phyloP scores from a whole-genome alignment of 2,888 invertebrate species.

The Eilema sororculum region DNA sequence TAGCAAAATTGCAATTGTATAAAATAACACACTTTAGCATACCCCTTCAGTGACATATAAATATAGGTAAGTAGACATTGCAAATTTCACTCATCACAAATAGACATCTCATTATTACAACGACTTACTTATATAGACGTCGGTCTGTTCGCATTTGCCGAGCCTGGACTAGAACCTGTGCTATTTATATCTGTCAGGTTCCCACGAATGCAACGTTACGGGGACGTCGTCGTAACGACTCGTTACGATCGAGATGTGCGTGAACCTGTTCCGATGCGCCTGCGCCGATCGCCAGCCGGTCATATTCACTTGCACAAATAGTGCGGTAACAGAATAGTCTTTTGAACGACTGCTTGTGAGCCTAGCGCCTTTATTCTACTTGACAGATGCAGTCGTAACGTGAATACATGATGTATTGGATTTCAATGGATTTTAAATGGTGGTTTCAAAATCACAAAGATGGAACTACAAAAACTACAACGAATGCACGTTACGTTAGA shows the following conservation, averaged over 20 bases:
- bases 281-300: background rate
- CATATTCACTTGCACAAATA: slow-evolving; percentile 10
- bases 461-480: too few species aligned
- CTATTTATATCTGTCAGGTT: slow-evolving; percentile 23
- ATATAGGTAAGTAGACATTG: background rate
- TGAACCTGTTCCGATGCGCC: slow-evolving; percentile 16
- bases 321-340: background rate
- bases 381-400: too few species aligned
- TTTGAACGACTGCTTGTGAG: background rate
- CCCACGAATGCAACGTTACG: slow-evolving; percentile 10
- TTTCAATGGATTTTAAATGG: too few species aligned
- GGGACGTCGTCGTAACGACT: slow-evolving; percentile 8
- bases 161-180: slow-evolving; percentile 10
- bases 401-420: too few species aligned
- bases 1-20: background rate
- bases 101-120: background rate
- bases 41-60: background rate
- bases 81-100: background rate
- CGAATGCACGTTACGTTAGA: too few species aligned
- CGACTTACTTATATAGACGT: background rate
- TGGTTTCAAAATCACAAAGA: too few species aligned
- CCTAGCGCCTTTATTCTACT: background rate
- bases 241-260: slow-evolving; percentile 6
- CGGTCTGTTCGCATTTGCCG: background rate
- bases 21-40: background rate